Base-by-base conservation (phyloP, 2,888 invertebrate species). In the Chirona hameri region DNA sequence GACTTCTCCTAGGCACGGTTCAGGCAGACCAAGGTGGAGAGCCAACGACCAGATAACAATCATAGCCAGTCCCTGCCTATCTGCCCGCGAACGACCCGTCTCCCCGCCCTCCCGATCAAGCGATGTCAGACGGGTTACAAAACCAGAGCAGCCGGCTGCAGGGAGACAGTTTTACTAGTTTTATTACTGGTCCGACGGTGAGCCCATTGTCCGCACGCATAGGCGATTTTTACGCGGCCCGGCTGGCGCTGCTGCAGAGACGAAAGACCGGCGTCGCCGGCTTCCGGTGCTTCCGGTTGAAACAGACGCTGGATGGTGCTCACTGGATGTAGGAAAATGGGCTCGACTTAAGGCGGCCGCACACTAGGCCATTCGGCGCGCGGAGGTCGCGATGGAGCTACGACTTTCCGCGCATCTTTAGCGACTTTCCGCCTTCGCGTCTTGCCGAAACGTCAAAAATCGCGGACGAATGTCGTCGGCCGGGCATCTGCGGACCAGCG, bases 201-300 rank as follows among this genome's bases (percentile, higher is more conserved):
- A 7, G 31, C 18, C 31, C 72, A 72, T 72, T 72, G 72, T 72
- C 27, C 72, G 72, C 72, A 72, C 72, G 72, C 72, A 72, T 31
- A 18, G 31, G 29, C 31, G 72, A 29, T 65, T 65, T 65, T 65
- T 65, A 10, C 21, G 60, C 60, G 60, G 60, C 24, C 24, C 60
- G 21, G 60, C 60, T 24, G 60, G 24, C 7, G 60, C 60, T 24
- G 60, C 60, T 24, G 60, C 60, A 21, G 24, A 24, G 60, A n/a
- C 65, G 27, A 7, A 12, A 14, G n/a, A n/a, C 65, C 27, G 3
- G n/a, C 0, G n/a, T 31, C 10, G 31, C 18, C 72, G 14, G 31
- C 18, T 72, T 72, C 31, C 72, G 29, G 24, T 24, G 60, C 31
- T 72, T 10, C n/a, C 27, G 65, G 27, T 12, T 27, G n/a, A 29